Base-by-base conservation (phyloP, 2,888 invertebrate genomes). In the Amblyjoppa proteus region DNA sequence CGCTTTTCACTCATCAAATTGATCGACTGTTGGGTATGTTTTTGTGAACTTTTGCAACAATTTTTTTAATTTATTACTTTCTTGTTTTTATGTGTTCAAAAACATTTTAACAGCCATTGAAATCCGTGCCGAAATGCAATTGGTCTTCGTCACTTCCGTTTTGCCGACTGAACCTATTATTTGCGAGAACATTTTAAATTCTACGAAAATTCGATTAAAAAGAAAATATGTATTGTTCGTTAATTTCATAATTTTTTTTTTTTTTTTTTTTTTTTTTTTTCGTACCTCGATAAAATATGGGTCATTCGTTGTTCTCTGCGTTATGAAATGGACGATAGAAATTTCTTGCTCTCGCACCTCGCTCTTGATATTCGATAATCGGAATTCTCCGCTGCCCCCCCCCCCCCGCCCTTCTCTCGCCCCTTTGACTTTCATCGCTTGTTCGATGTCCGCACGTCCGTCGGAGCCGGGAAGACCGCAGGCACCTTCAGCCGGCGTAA, bases 401-500 rank as follows among this genome's bases (percentile, higher is more conserved):
- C 16, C 6, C 1, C 25, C 61, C 61, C 20, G 20, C 58, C 7
- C 16, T 6, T 1, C 25, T 45, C 61, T 56, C 41, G 16, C 45
- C 61, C 34, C 34, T 34, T 76, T 34, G 75, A 66, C 75, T 76
- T 76, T 76, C 51, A 76, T 41, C 64, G 51, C 45, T 34, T 45
- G 64, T 31, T n/a, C 25, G 75, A 51, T 31, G 64, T 66, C 64
- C 51, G 66, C 34, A 34, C 64, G 75, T 66, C 51, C 51, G 56
- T 71, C 53, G 53, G 71, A 53, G 25, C 16, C 45, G 69, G 49
- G 11, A 41, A 16, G 25, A 41, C 25, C 69, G 25, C 58, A n/a
- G 45, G 75, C 75, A 76, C 75, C 75, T 76, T 76, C 64, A 76
- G 66, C 51, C 64, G 75, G 66, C 51, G 38, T 66, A 51, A 76